Base-by-base conservation (phyloP, 2,888 invertebrate genomes). In the Drosophila paramelanica region DNA sequence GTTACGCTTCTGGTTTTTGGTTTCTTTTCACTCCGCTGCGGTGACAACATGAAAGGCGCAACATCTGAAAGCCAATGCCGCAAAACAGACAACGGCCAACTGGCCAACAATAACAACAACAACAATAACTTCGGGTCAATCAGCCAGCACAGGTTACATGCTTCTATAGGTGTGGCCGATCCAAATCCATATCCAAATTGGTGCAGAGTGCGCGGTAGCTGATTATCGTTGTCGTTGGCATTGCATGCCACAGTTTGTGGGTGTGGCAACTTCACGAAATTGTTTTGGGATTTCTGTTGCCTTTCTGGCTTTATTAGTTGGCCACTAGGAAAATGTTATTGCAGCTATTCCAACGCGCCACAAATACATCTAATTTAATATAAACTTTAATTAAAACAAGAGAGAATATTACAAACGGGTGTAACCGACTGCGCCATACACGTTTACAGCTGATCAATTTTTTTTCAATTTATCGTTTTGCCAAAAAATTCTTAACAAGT, bases 1-100 rank as follows among this genome's bases (percentile, higher is more conserved):
- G 90, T 89, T 90, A 90, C 90, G 90, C 90, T 90, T 91, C 90
- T 90, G 90, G 89, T 90, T 90, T 91, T 91, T 87, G 81, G 79
- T 77, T 78, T 88, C 82, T 83, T 88, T 82, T 82, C 71, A 77
- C 79, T 78, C 67, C 51, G 69, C 73, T 79, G 77, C 81, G 84
- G 88, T 79, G 84, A 83, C 81, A 79, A 89, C 84, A 86, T 80
- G 78, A 80, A 76, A 73, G 79, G 73, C 64, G 59, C 74, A 79
- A 76, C 81, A 88, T 79, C 87, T 81, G 67, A 81, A 53, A 70
- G 81, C 65, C 75, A 67, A 76, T 77, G 81, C 88, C 81, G 74
- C 72, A 70, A 36, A 66, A 62, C 61, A 47, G 79, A 17, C 14
- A 52, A 43, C 39, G 14, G 53, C 56, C 51, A 67, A 31, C 27